These are phyloP conservation scores for Gryllus bimaculatus DNA, from an alignment of 1,140 invertebrate genomes.

Conservation along the genomic window DNA sequence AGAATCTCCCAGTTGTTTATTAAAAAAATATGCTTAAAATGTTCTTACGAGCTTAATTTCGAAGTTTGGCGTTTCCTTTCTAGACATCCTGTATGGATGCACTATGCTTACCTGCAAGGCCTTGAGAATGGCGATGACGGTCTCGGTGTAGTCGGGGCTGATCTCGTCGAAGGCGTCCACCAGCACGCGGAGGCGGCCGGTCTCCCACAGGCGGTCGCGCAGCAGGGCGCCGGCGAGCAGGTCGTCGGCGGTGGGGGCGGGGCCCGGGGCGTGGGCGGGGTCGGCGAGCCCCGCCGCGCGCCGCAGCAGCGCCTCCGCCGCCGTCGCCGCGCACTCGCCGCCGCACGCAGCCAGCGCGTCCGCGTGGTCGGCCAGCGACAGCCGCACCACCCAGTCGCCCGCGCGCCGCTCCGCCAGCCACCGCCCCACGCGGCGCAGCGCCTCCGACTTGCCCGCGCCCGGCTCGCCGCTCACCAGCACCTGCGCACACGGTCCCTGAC, in stretches of 20 bases:
- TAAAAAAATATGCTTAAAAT: no score
- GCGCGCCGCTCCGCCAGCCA: not conserved
- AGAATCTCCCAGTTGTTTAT: no score
- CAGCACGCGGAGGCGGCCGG: not conserved
- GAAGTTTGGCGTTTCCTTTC: no score
- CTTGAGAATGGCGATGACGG: not conserved
- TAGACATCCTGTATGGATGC: no score
- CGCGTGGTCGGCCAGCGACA: not conserved
- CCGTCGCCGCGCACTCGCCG: not conserved
- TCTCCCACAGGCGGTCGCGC: not conserved
- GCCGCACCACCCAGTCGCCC: not conserved
- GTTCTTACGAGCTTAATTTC: no score
- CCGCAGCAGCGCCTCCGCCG: not conserved
- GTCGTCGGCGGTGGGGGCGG: not conserved
- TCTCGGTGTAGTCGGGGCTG: not conserved
- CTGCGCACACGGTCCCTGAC: not conserved
- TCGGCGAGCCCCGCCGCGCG: not conserved
- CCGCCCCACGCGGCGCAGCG: not conserved
- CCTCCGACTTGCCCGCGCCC: not conserved
- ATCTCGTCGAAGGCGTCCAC: conserved; percentile 8
- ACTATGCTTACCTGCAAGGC: not conserved
- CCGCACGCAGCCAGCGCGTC: not conserved
- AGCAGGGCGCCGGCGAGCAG: not conserved
- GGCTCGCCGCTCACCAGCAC: not conserved
- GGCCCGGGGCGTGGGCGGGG: no score